Base-by-base conservation (phyloP, 2,888 invertebrate genomes). In the Eupithecia centaureata region DNA sequence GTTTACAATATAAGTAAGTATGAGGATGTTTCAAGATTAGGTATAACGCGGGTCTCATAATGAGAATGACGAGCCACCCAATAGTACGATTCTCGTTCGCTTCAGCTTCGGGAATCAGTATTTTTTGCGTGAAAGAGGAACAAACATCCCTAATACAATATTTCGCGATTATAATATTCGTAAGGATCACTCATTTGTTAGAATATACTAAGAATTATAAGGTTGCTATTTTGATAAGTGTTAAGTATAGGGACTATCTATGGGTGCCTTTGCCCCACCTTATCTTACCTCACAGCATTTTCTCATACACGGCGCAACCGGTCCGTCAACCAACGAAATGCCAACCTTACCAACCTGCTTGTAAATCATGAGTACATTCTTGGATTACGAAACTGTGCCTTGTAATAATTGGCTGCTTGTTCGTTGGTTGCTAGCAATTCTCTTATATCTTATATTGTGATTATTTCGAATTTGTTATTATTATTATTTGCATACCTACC, bases 381-480 rank as follows among this genome's bases (percentile, higher is more conserved):
- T 68, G 56, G 30, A 64, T 77, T 77, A 73, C 75, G 71, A 76
- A 73, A 76, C 47, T 27, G 64, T 73, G 70, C 65, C 70, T 71
- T 66, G 71, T 65, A 18, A 65, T 69, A 70, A 73, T 74, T 70
- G 71, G 67, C 64, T 62, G 70, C 63, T 72, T 65, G 68, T 57
- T 71, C 61, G 63, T 60, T 61, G 65, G 61, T 47, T 64, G 67
- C 60, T 51, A 66, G 67, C 71, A 77, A 74, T 74, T 72, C 70
- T 71, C 72, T 67, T 66, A 70, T 72, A 74, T 68, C 66, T 59
- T 52, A 35, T n/a, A 28, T 30, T 51, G 30, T 60, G 2, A 32
- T 22, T 10, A 32, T 32, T 1, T 57, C 22, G 13, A 56, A 18
- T 18, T 38, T 38, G 5, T 3, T 27, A 30, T 42, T 42, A 42